Evolutionary conservation across 2,113 vertebrate species (phyloP), one percentile per base, ranked within the genome.

Genomic region (Mirounga angustirostris): DNA sequence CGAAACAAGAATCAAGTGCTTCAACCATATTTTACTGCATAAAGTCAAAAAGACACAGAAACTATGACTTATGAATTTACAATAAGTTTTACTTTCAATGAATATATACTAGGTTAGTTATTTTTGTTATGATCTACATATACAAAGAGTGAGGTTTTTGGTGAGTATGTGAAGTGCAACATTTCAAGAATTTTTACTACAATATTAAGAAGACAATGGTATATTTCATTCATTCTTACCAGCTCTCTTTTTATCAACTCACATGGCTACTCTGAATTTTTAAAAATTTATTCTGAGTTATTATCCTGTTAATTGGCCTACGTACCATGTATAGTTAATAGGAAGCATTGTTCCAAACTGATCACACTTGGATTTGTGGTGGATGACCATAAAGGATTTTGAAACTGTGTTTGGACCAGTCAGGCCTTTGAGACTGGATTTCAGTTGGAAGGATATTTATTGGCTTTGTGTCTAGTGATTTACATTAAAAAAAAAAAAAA

Each of bases 261-360:
- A 79, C 2, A 76, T 80, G 10, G 2, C 13, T 81, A 2, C 5
- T 65, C 14, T 84, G 33, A 93, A 71, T 54, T 6, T 89, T 73
- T 89, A 84, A 89, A 54, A 88, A 83, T 88, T 93, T 95, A 59
- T 82, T 96, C 40, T 80, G 6, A 52, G 21, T 14, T 30, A 7
- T n/a, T 82, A 18, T 83, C 10, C 1, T 91, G 82, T 71, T 91
- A 93, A 80, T 52, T 88, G 84, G 21, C 10, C 78, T 96, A 65
- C 1, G 26, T 96, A 76, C 87, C n/a, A 50, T 43, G 59, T 69
- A 36, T 50, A 50, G n/a, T 61, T 92, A 65, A 36, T 58, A 71
- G 28, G 12, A 71, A 91, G 5, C 74, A 14, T 71, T 56, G 12
- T 11, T 91, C 7, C 7, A 84, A 67, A 71, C 4, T 91, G 58